Base-by-base conservation (phyloP, 30 jellyfish, hydroid and myxozoan species). In the Catostylus mosaicus region DNA sequence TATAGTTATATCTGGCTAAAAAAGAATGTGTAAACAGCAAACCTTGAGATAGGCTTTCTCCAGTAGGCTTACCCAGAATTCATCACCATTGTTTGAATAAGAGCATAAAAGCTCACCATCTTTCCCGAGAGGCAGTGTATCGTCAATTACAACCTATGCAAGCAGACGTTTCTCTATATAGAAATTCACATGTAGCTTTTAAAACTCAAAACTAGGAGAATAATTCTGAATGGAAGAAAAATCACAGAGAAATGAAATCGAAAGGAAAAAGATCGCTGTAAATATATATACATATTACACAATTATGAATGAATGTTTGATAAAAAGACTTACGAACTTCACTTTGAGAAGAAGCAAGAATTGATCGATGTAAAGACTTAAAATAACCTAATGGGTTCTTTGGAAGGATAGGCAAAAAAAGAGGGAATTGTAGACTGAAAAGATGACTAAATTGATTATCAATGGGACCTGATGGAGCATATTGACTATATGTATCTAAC, bases 21-120 rank as follows among this genome's bases (percentile, higher is more conserved):
- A n/a, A n/a, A 10, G 4, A 59, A 59, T 35, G 20, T 22, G 10
- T 59, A 23, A 59, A 3, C 38, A 59, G 23, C 80, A 5, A 61
- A 94, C 99, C 97, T 94, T 94, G 31, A 94, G 63, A 77, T 94
- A 94, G 2, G 99, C 99, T 38, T 94, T 94, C 65, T 94, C 99
- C 34, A 94, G 76, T 8, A 94, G 85, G 88, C 99, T 88, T 76
- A 94, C 99, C 99, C 99, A 94, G 67, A 94, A 94, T 62, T 94
- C 99, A 50, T 94, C 97, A 60, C 90, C 62, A 52, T 94, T 94
- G 56, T 88, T 89, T 31, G 99, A 94, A 47, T 88, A 94, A 0
- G 99, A 94, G 66, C 99, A 94, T n/a, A 94, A 59, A 7, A 94
- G 93, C 65, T 78, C 83, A 18, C 96, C 96, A 61, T 88, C 86